Evolutionary conservation across 2,113 vertebrate genomes (phyloP).

Genomic region (Dolichallabes microphthalmus): DNA sequence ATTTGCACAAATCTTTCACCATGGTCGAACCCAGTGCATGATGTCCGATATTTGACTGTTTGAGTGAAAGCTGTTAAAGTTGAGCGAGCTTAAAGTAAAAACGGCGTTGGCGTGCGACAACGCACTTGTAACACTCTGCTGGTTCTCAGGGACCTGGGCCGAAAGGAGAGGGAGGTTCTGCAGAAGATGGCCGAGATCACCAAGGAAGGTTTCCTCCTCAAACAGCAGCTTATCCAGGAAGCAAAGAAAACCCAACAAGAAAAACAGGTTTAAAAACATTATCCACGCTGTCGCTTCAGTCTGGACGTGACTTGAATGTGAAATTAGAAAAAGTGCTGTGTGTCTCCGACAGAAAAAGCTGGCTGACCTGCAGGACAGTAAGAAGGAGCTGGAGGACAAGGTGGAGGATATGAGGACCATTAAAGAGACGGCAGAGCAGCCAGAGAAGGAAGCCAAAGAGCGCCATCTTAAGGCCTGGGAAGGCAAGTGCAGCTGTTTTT

Average conservation of each 20-base stretch:
- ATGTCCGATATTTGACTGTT: background rate
- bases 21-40: background rate
- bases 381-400: conserved; percentile 75
- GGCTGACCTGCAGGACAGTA: conserved; percentile 71
- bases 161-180: conserved; percentile 79
- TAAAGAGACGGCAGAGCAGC: conserved; percentile 83
- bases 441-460: conserved; percentile 86
- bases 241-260: conserved; percentile 81
- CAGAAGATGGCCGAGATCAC: conserved; percentile 83
- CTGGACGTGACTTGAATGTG: background rate
- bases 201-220: conserved; percentile 83
- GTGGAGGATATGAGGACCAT: conserved; percentile 74
- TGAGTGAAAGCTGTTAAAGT: background rate
- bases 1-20: background rate
- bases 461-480: conserved; percentile 85
- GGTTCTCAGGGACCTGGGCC: conserved; percentile 79
- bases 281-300: background rate
- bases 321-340: background rate
- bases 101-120: background rate
- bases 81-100: background rate
- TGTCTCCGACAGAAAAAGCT: conserved; percentile 71
- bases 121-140: background rate
- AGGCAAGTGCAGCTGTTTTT: conserved; percentile 64
- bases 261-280: conserved; percentile 78
- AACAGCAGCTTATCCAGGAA: conserved; percentile 84